Conservation (phyloP, 92 coral and sea anemone species). For the Phenganax marumi region DNA sequence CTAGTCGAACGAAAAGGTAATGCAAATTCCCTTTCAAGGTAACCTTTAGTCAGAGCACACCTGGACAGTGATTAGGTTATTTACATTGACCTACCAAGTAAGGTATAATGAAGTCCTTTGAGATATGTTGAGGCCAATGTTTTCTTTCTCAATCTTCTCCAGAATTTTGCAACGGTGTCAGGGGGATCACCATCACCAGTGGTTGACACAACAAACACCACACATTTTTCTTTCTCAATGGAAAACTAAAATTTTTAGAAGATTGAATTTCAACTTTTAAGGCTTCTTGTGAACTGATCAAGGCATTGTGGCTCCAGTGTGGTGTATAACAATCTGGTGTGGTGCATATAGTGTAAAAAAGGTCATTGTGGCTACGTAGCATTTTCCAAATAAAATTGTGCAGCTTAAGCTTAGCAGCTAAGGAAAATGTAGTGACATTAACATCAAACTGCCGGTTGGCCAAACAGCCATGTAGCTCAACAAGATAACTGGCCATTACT, state of each 20-base stretch:
- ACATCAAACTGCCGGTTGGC: too few species aligned
- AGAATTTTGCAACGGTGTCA: slow-evolving; percentile 83
- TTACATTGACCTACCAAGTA: slow-evolving; percentile 44
- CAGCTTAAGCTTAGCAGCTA: too few species aligned
- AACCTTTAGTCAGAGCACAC: neutral
- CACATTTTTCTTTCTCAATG: slow-evolving; percentile 72
- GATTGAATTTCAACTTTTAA: too few species aligned
- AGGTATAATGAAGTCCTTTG: slow-evolving; percentile 66
- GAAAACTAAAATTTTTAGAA: slow-evolving; percentile 50
- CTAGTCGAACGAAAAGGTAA: slow-evolving; percentile 20
- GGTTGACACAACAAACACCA: slow-evolving; percentile 93
- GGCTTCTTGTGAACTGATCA: too few species aligned
- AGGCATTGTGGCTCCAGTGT: too few species aligned
- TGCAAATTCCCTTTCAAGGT: neutral
- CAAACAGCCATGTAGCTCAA: too few species aligned
- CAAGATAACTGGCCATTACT: too few species aligned
- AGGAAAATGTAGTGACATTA: too few species aligned
- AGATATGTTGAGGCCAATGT: slow-evolving; percentile 74
- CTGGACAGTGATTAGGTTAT: neutral
- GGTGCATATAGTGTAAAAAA: too few species aligned
- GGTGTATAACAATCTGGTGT: too few species aligned
- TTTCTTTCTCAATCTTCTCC: slow-evolving; percentile 83
- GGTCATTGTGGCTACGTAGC: too few species aligned
- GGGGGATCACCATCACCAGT: slow-evolving; percentile 99
- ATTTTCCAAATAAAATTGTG: too few species aligned